These are phyloP conservation scores for Lacanobia wlatinum DNA, from an alignment of 2,888 invertebrate genomes.

Conservation along the genomic window DNA sequence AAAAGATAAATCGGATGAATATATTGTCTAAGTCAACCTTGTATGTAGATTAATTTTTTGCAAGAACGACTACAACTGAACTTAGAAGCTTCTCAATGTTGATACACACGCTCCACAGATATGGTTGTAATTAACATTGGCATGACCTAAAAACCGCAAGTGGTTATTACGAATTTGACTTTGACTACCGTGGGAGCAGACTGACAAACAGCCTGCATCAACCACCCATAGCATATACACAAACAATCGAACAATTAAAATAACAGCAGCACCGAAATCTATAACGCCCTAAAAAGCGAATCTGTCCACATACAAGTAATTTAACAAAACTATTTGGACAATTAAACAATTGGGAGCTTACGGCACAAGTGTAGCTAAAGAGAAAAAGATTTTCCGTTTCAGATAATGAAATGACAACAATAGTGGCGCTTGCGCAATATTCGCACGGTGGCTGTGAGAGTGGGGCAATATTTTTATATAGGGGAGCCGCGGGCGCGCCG, in stretches of 20 bases:
- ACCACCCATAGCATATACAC: conserved; percentile 71
- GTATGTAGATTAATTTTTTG: conserved; percentile 5
- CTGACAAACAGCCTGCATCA: conserved; percentile 60
- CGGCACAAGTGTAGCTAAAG: conserved; percentile 81
- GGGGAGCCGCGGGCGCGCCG: conserved; percentile 81
- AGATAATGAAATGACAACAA: conserved; percentile 91
- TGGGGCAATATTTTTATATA: conserved; percentile 90
- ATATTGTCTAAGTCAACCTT: conserved; percentile 13
- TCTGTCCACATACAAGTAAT: conserved; percentile 78
- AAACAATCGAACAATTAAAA: conserved; percentile 84
- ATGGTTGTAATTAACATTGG: conserved; percentile 69
- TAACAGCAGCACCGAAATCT: conserved; percentile 67
- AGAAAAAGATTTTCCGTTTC: conserved; percentile 91
- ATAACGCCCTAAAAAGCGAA: conserved; percentile 72
- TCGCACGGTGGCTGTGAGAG: conserved; percentile 85
- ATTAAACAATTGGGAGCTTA: conserved; percentile 89
- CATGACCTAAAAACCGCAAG: conserved; percentile 73
- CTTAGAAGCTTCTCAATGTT: conserved; percentile 34
- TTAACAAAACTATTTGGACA: conserved; percentile 82
- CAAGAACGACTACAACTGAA: conserved; percentile 17
- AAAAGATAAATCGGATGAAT: not conserved
- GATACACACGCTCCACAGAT: conserved; percentile 18
- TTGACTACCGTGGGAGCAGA: conserved; percentile 81
- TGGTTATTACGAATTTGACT: conserved; percentile 80
- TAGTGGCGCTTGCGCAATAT: conserved; percentile 86